phyloP scores from a whole-genome alignment of 1,140 invertebrate species.

The Tribolium castaneum region DNA sequence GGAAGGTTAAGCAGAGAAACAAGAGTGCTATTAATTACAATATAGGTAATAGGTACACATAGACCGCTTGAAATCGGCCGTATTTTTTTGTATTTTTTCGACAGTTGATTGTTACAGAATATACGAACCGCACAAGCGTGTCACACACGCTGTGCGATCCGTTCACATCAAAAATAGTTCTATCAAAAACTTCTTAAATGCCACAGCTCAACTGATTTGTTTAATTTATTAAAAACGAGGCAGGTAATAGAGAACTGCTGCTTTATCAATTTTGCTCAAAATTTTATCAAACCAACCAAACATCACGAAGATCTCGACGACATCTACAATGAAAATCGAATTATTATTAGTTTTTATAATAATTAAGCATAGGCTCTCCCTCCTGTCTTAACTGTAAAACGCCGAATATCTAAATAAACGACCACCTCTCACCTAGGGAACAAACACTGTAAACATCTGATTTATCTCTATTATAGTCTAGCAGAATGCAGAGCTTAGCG shows the following conservation, averaged over 20 bases:
- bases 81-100: conserved; percentile 38
- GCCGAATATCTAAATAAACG: conserved; percentile 34
- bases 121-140: conserved; percentile 12
- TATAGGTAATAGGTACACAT: conserved; percentile 46
- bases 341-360: conserved; percentile 48
- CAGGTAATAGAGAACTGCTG: conserved; percentile 50
- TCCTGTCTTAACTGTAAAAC: conserved; percentile 2
- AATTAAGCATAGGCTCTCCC: conserved; percentile 38
- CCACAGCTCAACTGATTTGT: conserved; percentile 58
- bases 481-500: conserved; percentile 57
- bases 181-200: conserved; percentile 59
- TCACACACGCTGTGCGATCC: conserved; percentile 11
- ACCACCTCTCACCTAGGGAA: conserved; percentile 36
- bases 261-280: conserved; percentile 29
- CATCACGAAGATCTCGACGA: conserved; percentile 49
- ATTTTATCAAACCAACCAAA: conserved; percentile 19
- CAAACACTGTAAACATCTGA: conserved; percentile 43
- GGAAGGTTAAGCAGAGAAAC: conserved; percentile 61
- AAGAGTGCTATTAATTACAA: conserved; percentile 58
- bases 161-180: conserved; percentile 60
- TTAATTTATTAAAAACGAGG: conserved; percentile 50
- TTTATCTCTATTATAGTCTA: conserved; percentile 43
- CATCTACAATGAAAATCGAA: conserved; percentile 55
- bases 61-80: conserved; percentile 38
- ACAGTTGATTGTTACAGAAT: conserved; percentile 58